These are phyloP conservation scores for Seriola dumerili DNA, from an alignment of 2,113 vertebrate species.

Conservation along the genomic window DNA sequence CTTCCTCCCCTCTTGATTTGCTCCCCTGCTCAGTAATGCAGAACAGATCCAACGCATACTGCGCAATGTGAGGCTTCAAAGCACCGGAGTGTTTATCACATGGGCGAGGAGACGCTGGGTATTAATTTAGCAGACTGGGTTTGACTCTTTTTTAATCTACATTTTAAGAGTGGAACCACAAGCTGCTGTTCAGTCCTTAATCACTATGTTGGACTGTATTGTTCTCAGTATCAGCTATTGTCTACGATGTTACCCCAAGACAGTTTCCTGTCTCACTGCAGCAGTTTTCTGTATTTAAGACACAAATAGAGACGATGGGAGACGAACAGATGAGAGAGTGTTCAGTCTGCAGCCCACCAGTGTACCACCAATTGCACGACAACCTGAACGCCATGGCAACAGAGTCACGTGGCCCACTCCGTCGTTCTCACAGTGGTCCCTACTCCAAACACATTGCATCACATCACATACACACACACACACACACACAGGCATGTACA, in stretches of 20 bases:
- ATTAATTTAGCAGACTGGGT: constrained; percentile 23
- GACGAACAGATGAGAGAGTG: constrained; percentile 40
- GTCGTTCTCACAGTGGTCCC: constrained; percentile 66
- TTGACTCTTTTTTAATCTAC: not conserved
- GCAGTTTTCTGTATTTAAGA: not conserved
- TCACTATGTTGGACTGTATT: not conserved
- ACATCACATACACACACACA: constrained; percentile 28
- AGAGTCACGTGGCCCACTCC: constrained; percentile 72
- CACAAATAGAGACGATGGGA: not conserved
- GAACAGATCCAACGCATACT: constrained; percentile 70
- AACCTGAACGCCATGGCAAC: constrained; percentile 80
- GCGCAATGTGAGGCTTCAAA: constrained; percentile 65
- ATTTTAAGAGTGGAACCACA: not conserved
- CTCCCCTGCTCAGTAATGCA: constrained; percentile 68
- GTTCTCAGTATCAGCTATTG: not conserved
- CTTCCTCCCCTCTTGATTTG: constrained; percentile 15
- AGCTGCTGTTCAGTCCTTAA: not conserved
- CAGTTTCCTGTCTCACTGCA: constrained; percentile 10
- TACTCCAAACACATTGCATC: constrained; percentile 54
- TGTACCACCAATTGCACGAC: constrained; percentile 70
- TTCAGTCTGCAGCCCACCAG: constrained; percentile 56
- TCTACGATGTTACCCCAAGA: not conserved
- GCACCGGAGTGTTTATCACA: constrained; percentile 48
- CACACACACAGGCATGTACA: not conserved
- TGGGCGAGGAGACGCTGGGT: constrained; percentile 3